These are phyloP conservation scores for Catajapyx aquilonaris DNA, from an alignment of 1,140 invertebrate species.

Conservation along the genomic window DNA sequence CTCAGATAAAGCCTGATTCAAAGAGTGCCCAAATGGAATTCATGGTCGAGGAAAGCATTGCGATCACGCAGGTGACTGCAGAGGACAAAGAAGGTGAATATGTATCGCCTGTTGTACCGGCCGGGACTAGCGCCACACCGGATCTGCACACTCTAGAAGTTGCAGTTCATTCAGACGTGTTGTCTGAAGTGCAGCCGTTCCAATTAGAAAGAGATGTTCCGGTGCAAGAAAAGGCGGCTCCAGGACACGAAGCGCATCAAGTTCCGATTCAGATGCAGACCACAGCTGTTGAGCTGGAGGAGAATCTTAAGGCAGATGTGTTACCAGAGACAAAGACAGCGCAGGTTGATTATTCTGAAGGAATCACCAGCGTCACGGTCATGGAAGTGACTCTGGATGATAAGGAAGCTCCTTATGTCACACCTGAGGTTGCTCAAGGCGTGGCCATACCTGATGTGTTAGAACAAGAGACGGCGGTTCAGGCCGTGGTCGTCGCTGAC, in stretches of 20 bases:
- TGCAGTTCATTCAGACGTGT: not conserved
- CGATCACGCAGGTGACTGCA: slow-evolving; percentile 12
- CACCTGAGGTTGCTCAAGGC: too few species aligned
- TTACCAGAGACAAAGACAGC: not conserved
- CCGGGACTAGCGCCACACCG: not conserved
- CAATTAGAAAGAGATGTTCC: not conserved
- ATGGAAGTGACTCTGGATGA: too few species aligned
- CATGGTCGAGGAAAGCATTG: slow-evolving; percentile 7
- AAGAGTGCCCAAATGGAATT: slow-evolving; percentile 19
- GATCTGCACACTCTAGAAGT: not conserved
- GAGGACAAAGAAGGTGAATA: slow-evolving; percentile 7
- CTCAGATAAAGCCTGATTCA: slow-evolving; percentile 11
- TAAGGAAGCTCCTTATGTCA: too few species aligned
- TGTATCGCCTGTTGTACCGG: not conserved
- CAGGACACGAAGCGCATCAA: not conserved
- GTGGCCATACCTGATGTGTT: not conserved
- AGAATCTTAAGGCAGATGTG: not conserved
- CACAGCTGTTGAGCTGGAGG: too few species aligned
- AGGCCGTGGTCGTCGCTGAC: not conserved
- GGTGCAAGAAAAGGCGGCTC: not conserved
- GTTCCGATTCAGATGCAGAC: not conserved
- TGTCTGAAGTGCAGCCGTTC: not conserved
- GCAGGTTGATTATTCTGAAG: not conserved
- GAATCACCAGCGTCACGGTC: not conserved
- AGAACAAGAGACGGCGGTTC: not conserved